Percentiles rank a stretch among this genome's conserved stretches.
Evolutionary conservation across 1,140 invertebrate species (phyloP).

Genomic region (Thalassaphorura encarpata): DNA sequence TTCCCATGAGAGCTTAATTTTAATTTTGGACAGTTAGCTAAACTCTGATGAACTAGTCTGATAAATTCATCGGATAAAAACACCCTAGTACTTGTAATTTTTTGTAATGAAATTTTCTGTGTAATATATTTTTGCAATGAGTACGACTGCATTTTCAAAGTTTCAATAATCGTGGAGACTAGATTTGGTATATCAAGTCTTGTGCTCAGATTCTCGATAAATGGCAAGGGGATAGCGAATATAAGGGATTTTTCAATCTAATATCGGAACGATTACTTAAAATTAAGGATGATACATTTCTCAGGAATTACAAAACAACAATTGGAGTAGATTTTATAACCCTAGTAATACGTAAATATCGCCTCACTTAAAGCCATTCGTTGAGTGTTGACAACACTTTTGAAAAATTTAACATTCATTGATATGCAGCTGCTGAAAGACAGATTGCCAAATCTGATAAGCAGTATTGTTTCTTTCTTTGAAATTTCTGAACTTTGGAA

Average conservation of each 20-base stretch:
- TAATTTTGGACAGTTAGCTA: no score
- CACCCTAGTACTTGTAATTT: no score
- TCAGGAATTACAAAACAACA: conserved; percentile 99
- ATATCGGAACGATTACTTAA: neutral
- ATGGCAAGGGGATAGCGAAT: conserved; percentile 34
- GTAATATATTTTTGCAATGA: conserved; percentile 46
- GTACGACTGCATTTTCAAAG: conserved; percentile 99
- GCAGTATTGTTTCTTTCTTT: neutral
- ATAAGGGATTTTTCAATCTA: neutral
- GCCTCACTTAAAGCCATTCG: no score
- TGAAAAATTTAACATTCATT: conserved; percentile 8
- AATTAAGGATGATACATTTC: conserved; percentile 99
- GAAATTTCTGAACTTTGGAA: no score
- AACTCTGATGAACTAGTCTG: no score
- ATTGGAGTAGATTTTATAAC: conserved; percentile 99
- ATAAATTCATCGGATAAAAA: no score
- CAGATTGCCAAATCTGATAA: conserved; percentile 26
- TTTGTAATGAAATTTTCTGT: no score
- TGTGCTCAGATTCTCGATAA: conserved; percentile 87
- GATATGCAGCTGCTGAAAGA: conserved; percentile 13
- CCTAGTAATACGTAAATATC: no score
- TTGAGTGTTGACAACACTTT: no score
- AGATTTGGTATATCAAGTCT: conserved; percentile 99
- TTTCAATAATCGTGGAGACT: conserved; percentile 97
- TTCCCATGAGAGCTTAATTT: no score